Evolutionary conservation across 2,888 invertebrate genomes (phyloP).

Genomic region (Drosophila flavopinicola): DNA sequence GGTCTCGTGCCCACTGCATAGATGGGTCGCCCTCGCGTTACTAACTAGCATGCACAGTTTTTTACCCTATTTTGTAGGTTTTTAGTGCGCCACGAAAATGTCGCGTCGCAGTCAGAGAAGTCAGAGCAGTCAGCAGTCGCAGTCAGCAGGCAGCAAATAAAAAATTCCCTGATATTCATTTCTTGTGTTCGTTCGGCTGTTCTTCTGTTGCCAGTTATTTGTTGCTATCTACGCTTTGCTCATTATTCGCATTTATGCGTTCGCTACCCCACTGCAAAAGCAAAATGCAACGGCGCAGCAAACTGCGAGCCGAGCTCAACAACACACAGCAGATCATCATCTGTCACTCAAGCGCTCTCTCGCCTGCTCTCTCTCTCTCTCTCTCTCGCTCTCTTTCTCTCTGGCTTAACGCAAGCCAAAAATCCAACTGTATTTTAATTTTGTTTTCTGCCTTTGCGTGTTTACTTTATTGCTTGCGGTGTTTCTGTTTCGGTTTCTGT

Average conservation of each 20-base stretch:
- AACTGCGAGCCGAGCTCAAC: too few species aligned
- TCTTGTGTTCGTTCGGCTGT: slow-evolving; percentile 46
- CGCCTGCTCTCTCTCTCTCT: slow-evolving; percentile 7
- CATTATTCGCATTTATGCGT: slow-evolving; percentile 78
- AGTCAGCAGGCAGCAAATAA: slow-evolving; percentile 29
- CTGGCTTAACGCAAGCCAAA: slow-evolving; percentile 22
- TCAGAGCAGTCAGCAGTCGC: slow-evolving; percentile 36
- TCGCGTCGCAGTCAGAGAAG: slow-evolving; percentile 56
- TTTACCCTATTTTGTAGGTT: slow-evolving; percentile 80
- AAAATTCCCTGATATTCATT: slow-evolving; percentile 44
- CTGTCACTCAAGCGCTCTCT: slow-evolving; percentile 26
- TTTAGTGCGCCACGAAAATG: slow-evolving; percentile 50
- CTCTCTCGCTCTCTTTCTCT: slow-evolving; percentile 2
- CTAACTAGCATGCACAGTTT: slow-evolving; percentile 72
- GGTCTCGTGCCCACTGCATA: slow-evolving; percentile 43
- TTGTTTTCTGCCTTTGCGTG: slow-evolving; percentile 46
- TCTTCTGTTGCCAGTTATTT: slow-evolving; percentile 52
- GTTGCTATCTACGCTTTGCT: slow-evolving; percentile 63
- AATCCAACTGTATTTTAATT: slow-evolving; percentile 25
- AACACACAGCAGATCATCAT: slow-evolving; percentile 39
- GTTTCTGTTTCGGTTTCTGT: slow-evolving; percentile 21
- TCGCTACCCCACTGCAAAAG: slow-evolving; percentile 10
- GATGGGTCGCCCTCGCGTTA: slow-evolving; percentile 66
- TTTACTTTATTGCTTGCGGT: slow-evolving; percentile 42
- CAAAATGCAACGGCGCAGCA: too few species aligned